Evolutionary conservation across 92 coral and sea anemone species (phyloP).

Genomic region (Zoanthus sansibaricus): DNA sequence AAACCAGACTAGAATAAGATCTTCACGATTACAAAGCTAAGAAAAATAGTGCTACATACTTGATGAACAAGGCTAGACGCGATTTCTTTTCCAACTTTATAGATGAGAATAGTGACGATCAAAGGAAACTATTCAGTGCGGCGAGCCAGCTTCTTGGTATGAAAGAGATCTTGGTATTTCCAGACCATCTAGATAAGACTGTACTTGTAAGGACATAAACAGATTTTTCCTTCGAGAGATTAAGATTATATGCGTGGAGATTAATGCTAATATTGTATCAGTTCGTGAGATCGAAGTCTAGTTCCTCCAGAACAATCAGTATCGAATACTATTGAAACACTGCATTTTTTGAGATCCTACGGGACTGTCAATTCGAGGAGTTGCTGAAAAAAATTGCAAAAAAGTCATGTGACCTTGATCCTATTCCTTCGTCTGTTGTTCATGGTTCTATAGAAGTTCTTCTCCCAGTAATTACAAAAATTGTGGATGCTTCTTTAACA

Average conservation of each 20-base stretch:
- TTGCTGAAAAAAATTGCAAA: slow-evolving; percentile 1
- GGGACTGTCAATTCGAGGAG: slow-evolving; percentile 14
- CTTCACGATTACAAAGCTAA: slow-evolving; percentile 5
- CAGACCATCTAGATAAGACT: slow-evolving; percentile 24
- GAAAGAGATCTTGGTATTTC: slow-evolving; percentile 25
- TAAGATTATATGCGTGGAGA: neutral
- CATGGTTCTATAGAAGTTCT: neutral
- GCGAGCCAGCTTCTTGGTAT: slow-evolving; percentile 60
- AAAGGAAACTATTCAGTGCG: slow-evolving; percentile 58
- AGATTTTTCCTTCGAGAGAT: slow-evolving; percentile 38
- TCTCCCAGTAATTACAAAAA: slow-evolving; percentile 2
- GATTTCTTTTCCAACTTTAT: slow-evolving; percentile 58
- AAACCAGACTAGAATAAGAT: neutral
- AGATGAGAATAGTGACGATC: slow-evolving; percentile 59
- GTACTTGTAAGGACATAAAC: slow-evolving; percentile 32
- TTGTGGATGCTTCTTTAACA: neutral
- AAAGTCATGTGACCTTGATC: slow-evolving; percentile 20
- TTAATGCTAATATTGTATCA: neutral
- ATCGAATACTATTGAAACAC: neutral
- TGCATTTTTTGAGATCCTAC: neutral
- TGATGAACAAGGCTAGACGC: slow-evolving; percentile 66
- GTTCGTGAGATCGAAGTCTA: neutral
- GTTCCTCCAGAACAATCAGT: neutral
- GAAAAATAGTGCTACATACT: slow-evolving; percentile 59
- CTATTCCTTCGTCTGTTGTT: neutral